Conservation (phyloP, 2,113 vertebrate species). For the Hippocampus mohnikei region DNA sequence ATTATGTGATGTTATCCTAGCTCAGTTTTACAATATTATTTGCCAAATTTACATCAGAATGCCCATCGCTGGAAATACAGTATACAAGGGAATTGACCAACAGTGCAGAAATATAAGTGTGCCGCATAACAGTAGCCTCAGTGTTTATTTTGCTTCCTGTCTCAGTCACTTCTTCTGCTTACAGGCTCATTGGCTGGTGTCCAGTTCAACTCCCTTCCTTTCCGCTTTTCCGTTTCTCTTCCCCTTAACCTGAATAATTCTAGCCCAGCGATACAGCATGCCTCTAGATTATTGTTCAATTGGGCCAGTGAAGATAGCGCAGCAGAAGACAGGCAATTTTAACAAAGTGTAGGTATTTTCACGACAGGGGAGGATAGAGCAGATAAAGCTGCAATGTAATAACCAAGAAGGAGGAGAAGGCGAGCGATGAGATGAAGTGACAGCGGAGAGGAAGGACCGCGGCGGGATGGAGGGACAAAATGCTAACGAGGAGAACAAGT, state of each 20-base stretch:
- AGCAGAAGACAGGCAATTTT: slow-evolving; percentile 2
- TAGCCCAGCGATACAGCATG: slow-evolving; percentile 14
- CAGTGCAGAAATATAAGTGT: slow-evolving; percentile 17
- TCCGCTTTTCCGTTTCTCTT: slow-evolving; percentile 13
- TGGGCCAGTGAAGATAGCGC: slow-evolving; percentile 11
- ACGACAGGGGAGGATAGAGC: not conserved
- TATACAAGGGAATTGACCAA: not conserved
- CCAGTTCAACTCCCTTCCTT: slow-evolving; percentile 15
- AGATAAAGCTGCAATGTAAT: slow-evolving; percentile 5
- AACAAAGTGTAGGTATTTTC: slow-evolving; percentile 7
- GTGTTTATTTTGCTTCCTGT: slow-evolving; percentile 51
- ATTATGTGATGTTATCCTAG: no score
- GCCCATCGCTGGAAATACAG: no score
- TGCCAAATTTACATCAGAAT: no score
- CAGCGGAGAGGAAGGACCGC: not conserved
- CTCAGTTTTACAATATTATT: no score
- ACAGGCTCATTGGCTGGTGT: slow-evolving; percentile 22
- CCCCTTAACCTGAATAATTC: slow-evolving; percentile 17
- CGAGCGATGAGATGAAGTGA: slow-evolving; percentile 34
- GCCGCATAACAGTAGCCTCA: slow-evolving; percentile 34
- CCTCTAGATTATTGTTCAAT: slow-evolving; percentile 6
- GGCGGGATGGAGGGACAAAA: slow-evolving; percentile 21
- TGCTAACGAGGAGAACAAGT: slow-evolving; percentile 15
- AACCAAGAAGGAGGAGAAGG: slow-evolving; percentile 12
- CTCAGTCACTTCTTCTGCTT: slow-evolving; percentile 21